phyloP scores from a whole-genome alignment of 2,888 invertebrate species.

The Ophioninae sp. region DNA sequence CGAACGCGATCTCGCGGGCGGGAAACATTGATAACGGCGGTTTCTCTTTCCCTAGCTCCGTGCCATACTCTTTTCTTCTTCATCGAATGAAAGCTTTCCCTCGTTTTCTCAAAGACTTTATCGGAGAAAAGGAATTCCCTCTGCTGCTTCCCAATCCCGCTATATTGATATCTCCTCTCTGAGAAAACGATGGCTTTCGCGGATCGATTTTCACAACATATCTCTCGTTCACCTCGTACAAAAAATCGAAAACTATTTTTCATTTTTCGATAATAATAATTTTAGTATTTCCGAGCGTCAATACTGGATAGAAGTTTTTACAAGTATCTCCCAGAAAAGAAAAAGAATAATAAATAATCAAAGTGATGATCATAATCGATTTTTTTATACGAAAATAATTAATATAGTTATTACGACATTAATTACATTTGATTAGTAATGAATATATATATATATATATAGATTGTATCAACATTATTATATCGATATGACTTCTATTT shows the following conservation, averaged over 20 bases:
- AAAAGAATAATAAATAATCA: background rate
- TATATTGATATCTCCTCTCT: background rate
- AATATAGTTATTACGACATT: no score
- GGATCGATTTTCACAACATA: background rate
- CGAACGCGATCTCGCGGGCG: slow-evolving; percentile 5
- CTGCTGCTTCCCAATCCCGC: slow-evolving; percentile 5
- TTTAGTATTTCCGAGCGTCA: slow-evolving; percentile 33
- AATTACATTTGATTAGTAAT: no score
- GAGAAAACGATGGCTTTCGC: slow-evolving; percentile 1
- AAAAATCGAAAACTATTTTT: background rate
- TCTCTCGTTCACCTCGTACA: background rate
- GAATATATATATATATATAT: no score
- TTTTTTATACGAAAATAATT: no score
- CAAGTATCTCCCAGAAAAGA: background rate
- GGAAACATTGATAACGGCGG: slow-evolving; percentile 14
- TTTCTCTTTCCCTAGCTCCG: background rate
- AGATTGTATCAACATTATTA: no score
- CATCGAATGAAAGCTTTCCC: slow-evolving; percentile 34
- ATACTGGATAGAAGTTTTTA: background rate
- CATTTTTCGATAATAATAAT: slow-evolving; percentile 36
- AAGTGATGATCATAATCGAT: no score
- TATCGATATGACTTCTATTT: no score
- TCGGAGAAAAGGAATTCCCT: slow-evolving; percentile 2
- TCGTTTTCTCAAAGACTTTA: slow-evolving; percentile 40
- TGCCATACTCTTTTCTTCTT: slow-evolving; percentile 8